Conservation (phyloP, 2,797 vertebrate species). For the Pseudochromis fuscus region DNA sequence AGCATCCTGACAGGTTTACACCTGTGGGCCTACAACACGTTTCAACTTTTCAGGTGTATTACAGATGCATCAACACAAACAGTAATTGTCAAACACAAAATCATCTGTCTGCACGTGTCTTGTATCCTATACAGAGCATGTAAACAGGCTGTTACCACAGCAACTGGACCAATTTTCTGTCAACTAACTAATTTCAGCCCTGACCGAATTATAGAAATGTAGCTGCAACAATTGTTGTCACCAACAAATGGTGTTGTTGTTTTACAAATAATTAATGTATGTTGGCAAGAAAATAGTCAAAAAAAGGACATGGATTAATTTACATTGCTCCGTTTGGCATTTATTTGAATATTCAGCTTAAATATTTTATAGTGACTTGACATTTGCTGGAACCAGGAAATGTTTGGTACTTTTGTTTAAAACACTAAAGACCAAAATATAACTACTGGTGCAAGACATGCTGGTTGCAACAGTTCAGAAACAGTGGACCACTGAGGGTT, state of each 20-base stretch:
- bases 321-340: neutral
- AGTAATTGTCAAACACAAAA: conserved; percentile 7
- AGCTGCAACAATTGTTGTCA: too few relatives aligned
- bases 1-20: conserved; percentile 52
- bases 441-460: too few relatives aligned
- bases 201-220: too few relatives aligned
- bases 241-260: too few relatives aligned
- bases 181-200: neutral
- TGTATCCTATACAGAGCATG: neutral
- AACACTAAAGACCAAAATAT: too few relatives aligned
- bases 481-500: neutral
- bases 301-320: neutral
- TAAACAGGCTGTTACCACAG: neutral
- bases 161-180: neutral
- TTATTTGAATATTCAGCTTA: too few relatives aligned
- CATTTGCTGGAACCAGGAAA: too few relatives aligned
- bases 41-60: conserved; percentile 1
- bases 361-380: too few relatives aligned
- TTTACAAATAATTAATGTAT: too few relatives aligned
- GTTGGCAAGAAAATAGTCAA: neutral
- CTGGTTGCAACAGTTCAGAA: too few relatives aligned
- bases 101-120: neutral
- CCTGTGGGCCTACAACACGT: conserved; percentile 30
- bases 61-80: neutral
- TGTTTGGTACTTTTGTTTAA: too few relatives aligned